These are phyloP conservation scores for Volucella bombylans DNA, from an alignment of 2,888 invertebrate genomes.

Conservation along the genomic window DNA sequence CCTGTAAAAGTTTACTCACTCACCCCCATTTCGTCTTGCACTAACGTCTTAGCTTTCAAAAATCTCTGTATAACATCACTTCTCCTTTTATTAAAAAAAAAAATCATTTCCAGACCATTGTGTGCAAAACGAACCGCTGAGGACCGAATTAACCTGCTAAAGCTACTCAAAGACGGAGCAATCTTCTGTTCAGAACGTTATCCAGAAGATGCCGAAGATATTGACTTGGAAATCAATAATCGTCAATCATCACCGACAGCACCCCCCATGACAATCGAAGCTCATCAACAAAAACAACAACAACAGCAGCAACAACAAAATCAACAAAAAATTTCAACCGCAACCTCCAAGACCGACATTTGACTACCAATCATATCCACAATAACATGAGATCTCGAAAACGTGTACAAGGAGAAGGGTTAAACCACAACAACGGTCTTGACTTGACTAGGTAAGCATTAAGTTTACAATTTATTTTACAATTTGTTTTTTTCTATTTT, in stretches of 20 bases:
- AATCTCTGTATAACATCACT: not conserved
- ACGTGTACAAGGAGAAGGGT: constrained; percentile 75
- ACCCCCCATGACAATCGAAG: constrained; percentile 77
- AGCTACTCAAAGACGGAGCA: constrained; percentile 85
- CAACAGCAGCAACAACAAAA: constrained; percentile 75
- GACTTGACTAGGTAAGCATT: constrained; percentile 62
- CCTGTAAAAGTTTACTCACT: too few species aligned
- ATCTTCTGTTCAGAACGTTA: constrained; percentile 82
- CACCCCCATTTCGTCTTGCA: too few species aligned
- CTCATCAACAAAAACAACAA: constrained; percentile 74
- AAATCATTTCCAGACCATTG: constrained; percentile 84
- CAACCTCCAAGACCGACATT: constrained; percentile 77
- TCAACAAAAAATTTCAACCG: constrained; percentile 61
- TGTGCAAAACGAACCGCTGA: constrained; percentile 93
- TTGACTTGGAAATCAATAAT: constrained; percentile 80
- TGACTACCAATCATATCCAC: constrained; percentile 82
- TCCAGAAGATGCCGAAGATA: constrained; percentile 81
- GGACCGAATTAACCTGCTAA: constrained; percentile 92
- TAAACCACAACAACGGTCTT: constrained; percentile 57
- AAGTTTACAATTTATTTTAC: constrained; percentile 10
- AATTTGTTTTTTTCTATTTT: constrained; percentile 29
- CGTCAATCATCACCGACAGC: constrained; percentile 61
- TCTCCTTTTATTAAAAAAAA: constrained; percentile 51
- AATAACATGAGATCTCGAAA: constrained; percentile 80
- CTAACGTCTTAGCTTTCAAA: not conserved